Evolutionary conservation across 2,797 vertebrate genomes (phyloP), one percentile per base, ranked within the genome.

Genomic region (Oceanodroma leucorhoa): DNA sequence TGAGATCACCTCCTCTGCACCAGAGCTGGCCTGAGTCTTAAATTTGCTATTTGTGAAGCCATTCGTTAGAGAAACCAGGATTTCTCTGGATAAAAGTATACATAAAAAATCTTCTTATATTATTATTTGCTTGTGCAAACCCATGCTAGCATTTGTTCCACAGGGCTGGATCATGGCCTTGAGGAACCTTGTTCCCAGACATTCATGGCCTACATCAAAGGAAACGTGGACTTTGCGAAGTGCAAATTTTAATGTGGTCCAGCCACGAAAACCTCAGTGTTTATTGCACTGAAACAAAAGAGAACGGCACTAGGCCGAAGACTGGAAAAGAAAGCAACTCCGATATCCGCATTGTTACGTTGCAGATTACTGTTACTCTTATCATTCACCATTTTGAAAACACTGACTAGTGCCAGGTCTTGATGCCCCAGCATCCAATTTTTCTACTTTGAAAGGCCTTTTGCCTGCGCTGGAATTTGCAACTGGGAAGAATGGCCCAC

Each of bases 391-490:
- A 54, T 53, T 82, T 30, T 57, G 55, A 60, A 88, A 71, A 62
- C 38, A 48, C 24, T 24, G 45, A 15, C 24, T 67, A 57, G 19
- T 14, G 34, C 48, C 45, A 78, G 78, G 20, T 46, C 61, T 70
- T 66, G 51, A 79, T 40, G 66, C 22, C 26, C 36, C 67, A 67
- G 45, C n/a, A 84, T 67, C n/a, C 41, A 19, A 0, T 54, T 80
- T 65, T 83, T 75, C 76, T 60, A 14, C n/a, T 89, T 55, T 32
- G 54, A 75, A 21, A 27, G 20, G 41, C 12, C 88, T 93, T 95
- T 95, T 76, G 26, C 76, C 64, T 93, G 34, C 27, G 29, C 57
- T 92, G 92, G 89, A 94, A 95, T 94, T 89, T 93, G 75, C 87
- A 95, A 57, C 89, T 95, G 92, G 64, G 23, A 75, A 50, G 30